phyloP scores from a whole-genome alignment of 2,888 invertebrate species.

The Crematogaster levior region DNA sequence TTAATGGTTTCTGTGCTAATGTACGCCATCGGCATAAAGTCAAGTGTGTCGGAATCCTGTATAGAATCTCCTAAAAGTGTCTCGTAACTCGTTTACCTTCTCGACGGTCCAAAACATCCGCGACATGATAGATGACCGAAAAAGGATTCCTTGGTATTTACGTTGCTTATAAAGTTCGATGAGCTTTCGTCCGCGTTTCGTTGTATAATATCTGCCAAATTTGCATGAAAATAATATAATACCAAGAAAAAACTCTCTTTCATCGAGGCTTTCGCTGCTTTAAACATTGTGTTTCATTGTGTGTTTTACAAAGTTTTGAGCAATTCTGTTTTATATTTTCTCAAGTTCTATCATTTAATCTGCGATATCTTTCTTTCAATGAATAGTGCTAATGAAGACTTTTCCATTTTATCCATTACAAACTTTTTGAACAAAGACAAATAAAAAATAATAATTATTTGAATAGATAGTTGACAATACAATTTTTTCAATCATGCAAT shows the following conservation, averaged over 20 bases:
- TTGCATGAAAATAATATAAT: background rate
- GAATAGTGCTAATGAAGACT: background rate
- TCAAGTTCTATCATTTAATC: too few relatives aligned
- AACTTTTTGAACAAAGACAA: background rate
- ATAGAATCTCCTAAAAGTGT: conserved; percentile 50
- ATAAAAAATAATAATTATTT: background rate
- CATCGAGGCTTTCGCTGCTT: background rate
- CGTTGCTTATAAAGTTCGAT: conserved; percentile 51
- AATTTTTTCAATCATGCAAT: too few relatives aligned
- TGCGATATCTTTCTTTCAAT: background rate
- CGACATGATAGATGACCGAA: conserved; percentile 61
- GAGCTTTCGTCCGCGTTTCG: background rate
- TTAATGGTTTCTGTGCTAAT: conserved; percentile 47
- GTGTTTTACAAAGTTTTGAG: background rate
- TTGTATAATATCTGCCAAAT: background rate
- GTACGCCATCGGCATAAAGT: conserved; percentile 34
- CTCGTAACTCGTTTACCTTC: conserved; percentile 62
- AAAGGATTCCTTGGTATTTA: conserved; percentile 54
- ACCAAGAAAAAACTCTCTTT: background rate
- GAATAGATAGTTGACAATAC: background rate
- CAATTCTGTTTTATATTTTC: too few relatives aligned
- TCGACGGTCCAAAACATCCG: conserved; percentile 28
- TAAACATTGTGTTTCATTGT: background rate
- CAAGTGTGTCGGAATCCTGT: background rate
- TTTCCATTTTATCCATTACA: background rate